Evolutionary conservation across 2,888 invertebrate genomes (phyloP), one percentile per base, ranked within the genome.

Genomic region (Cephus sareptanus): DNA sequence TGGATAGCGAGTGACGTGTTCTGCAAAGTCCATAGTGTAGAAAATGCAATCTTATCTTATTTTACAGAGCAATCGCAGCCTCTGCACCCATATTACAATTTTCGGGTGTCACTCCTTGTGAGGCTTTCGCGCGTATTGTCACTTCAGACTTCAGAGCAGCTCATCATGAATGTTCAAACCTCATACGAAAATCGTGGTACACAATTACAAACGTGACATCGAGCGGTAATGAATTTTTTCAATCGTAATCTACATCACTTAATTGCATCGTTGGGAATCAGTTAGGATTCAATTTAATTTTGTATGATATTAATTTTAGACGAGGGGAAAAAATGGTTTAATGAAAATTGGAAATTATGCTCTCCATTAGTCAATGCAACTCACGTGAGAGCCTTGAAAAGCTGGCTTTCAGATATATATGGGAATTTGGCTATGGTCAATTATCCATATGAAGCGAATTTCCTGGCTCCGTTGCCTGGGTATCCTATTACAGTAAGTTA

Each of bases 1-100:
- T 56, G 1, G 15, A 23, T 56, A 56, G 2, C 56, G 12, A 23
- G 23, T 35, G 31, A 69, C 34, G 74, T 73, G 15, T 31, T 76
- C 33, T 56, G 9, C 23, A 56, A 9, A 56, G 56, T 56, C 1
- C 56, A 56, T 23, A 56, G 23, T 23, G 23, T 6, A 9, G 56
- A 56, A 23, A 56, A 23, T 56, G 2, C 56, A 37, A 13, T 37
- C 73, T 77, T 80, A 30, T 77, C 76, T 75, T 33, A 80, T 79
- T 76, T 73, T 80, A 81, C 86, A 95, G 99, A 0, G 96, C 99
- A 1, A 94, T 99, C 81, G 98, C 99, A 6, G 95, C 97, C 3
- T 99, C 98, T 31, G 99, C 98, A 0, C 99, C 98, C 0, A 94
- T 98, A 84, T 95, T 96, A 92, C 97, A 96, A 93, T 99, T 97